These are phyloP conservation scores for Hypercompe scribonia DNA, from an alignment of 2,888 invertebrate genomes.

Conservation along the genomic window DNA sequence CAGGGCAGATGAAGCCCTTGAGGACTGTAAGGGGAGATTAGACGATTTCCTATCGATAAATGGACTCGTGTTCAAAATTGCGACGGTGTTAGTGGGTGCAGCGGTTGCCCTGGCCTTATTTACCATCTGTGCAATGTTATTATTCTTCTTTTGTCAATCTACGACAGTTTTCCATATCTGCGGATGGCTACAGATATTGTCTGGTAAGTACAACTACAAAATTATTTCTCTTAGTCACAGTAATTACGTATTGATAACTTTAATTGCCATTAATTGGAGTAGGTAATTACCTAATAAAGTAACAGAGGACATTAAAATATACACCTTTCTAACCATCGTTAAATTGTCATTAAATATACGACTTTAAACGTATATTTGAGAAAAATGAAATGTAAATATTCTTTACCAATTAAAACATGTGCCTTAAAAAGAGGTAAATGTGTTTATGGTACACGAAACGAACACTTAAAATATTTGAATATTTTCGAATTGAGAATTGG, in stretches of 20 bases:
- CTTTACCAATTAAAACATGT: background rate
- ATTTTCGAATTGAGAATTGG: constrained; percentile 24
- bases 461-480: constrained; percentile 4
- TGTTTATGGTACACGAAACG: constrained; percentile 29
- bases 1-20: constrained; percentile 91
- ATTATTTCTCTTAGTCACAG: background rate
- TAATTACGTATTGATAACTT: background rate
- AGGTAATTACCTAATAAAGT: background rate
- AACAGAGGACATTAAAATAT: background rate
- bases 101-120: constrained; percentile 94
- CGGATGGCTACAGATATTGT: constrained; percentile 98
- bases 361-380: too few species aligned
- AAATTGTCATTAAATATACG: too few species aligned
- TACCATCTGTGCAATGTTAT: constrained; percentile 94
- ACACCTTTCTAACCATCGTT: background rate
- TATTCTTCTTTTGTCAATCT: constrained; percentile 97
- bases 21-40: constrained; percentile 94
- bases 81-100: constrained; percentile 95
- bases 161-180: constrained; percentile 97
- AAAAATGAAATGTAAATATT: too few species aligned
- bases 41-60: constrained; percentile 94
- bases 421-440: constrained; percentile 17
- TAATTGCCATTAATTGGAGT: background rate
- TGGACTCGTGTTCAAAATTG: constrained; percentile 93
- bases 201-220: constrained; percentile 89